A percentile compares a stretch with the other conserved stretches of the same genome.
Evolutionary conservation across 2,888 invertebrate species (phyloP).

Genomic region (Melikaiella ostensackeni): DNA sequence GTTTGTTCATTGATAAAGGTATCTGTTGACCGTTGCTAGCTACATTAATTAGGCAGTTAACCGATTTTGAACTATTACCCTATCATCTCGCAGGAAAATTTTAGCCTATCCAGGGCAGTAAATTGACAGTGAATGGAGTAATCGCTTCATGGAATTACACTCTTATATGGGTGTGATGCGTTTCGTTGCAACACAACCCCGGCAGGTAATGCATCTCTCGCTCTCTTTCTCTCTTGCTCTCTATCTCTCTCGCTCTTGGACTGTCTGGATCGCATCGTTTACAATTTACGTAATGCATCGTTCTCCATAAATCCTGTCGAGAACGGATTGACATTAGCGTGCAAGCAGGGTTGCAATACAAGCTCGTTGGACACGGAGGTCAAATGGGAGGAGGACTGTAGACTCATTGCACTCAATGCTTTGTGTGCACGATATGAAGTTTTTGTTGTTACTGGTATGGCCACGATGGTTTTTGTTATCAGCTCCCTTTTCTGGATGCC

Average conservation of each 20-base stretch:
- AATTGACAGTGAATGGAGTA: conserved; percentile 21
- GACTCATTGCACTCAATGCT: conserved; percentile 45
- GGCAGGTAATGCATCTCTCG: conserved; percentile 23
- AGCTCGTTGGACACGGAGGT: conserved; percentile 49
- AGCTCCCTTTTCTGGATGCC: conserved; percentile 10
- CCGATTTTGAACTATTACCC: background rate
- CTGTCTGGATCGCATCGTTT: conserved; percentile 60
- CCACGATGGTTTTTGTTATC: conserved; percentile 19
- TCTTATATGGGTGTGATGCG: conserved; percentile 21
- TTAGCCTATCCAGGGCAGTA: background rate
- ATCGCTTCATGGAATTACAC: conserved; percentile 14
- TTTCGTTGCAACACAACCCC: conserved; percentile 17
- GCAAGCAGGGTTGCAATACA: conserved; percentile 47
- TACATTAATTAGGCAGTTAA: background rate
- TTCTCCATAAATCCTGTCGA: conserved; percentile 64
- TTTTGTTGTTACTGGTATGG: conserved; percentile 3
- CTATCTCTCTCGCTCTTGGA: conserved; percentile 41
- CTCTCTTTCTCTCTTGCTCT: conserved; percentile 39
- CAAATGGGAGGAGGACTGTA: conserved; percentile 43
- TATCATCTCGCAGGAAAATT: background rate
- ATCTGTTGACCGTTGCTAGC: too few species aligned
- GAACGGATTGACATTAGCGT: conserved; percentile 63
- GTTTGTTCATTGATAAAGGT: too few species aligned
- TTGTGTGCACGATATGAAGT: conserved; percentile 46
- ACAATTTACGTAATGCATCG: conserved; percentile 71